A percentile compares a stretch with the other conserved stretches of the same genome.
Evolutionary conservation across 2,113 vertebrate genomes (phyloP).

Genomic region (Hydrolagus affinis): DNA sequence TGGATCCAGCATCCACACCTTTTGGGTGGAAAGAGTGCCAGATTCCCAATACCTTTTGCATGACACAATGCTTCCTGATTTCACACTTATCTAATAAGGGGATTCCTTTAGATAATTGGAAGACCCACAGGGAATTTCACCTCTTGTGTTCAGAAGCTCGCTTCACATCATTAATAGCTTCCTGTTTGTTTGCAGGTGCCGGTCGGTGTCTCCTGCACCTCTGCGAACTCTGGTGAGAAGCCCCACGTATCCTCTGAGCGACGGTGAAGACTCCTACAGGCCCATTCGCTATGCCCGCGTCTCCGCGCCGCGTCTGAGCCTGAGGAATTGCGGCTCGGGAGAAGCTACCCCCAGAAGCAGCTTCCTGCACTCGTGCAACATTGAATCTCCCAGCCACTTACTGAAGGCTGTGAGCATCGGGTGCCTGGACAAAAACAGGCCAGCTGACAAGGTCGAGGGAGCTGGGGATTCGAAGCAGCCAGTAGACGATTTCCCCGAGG

Average conservation of each 20-base stretch:
- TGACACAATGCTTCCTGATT: too few relatives aligned
- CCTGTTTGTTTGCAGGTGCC: constrained; percentile 69
- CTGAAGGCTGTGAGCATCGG: constrained; percentile 73
- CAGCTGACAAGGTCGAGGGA: constrained; percentile 59
- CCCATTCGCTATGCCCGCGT: constrained; percentile 57
- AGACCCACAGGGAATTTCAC: too few relatives aligned
- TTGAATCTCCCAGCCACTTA: constrained; percentile 52
- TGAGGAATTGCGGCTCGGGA: constrained; percentile 61
- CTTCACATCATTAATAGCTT: background rate
- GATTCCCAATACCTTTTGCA: too few relatives aligned
- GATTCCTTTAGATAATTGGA: too few relatives aligned
- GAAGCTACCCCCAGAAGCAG: constrained; percentile 51
- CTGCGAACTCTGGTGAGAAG: constrained; percentile 63
- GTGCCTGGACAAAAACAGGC: constrained; percentile 75
- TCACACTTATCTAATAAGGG: too few relatives aligned
- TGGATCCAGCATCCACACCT: too few relatives aligned
- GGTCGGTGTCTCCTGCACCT: constrained; percentile 74
- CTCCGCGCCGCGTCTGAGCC: constrained; percentile 57
- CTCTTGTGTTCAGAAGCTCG: too few relatives aligned
- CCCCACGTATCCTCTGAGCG: constrained; percentile 64
- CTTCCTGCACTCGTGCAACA: constrained; percentile 49
- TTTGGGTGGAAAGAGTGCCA: too few relatives aligned
- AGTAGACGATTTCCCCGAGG: constrained; percentile 48
- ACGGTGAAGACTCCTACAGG: constrained; percentile 63
- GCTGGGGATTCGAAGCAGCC: constrained; percentile 45